Base-by-base conservation (phyloP, 2,888 invertebrate species). In the Lordiphosa fenestrarum region DNA sequence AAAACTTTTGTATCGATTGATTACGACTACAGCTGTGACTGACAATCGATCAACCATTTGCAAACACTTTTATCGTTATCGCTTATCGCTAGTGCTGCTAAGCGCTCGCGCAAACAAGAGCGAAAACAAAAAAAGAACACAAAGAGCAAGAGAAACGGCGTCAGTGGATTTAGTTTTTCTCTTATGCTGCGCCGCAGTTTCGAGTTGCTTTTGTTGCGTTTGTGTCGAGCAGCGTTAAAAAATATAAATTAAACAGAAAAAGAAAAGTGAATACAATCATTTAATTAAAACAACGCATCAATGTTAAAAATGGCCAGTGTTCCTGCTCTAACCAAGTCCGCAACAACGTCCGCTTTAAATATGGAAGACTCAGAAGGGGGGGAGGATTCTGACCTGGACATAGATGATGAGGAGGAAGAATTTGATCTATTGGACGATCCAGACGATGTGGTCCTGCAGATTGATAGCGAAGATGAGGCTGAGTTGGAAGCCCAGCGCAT, bases 391-490 rank as follows among this genome's bases (percentile, higher is more conserved):
- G 84, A 76, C 19, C 65, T 81, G 7, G 83, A 73, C 4, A 75
- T 73, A 9, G 84, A 85, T 30, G 60, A 61, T 3, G 60, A 67
- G 0, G 71, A 75, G 4, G 77, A 75, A 3, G 82, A 82, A 39
- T 76, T 77, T 41, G 83, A 25, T 25, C 7, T 25, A 25, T 25
- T 78, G 13, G 80, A 78, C 30, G 85, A 83, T 50, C 69, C 68
- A 3, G 86, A 85, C 40, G 87, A 84, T 48, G 77, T 77, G 7
- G 65, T 70, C 5, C 35, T 87, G 35, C 77, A 84, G 53, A 84
- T 85, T 38, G 87, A 87, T 57, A 87, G 87, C 47, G 87, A 88
- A 58, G 87, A 87, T 48, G 87, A 87, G 66, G 87, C 88, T 3
- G 87, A 86, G 48, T 50, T 87, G 46, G 87, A 87, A 39, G 86